Evolutionary conservation across 2,113 vertebrate species (phyloP), one percentile per base, ranked within the genome.

Genomic region (Erpornis zantholeuca): DNA sequence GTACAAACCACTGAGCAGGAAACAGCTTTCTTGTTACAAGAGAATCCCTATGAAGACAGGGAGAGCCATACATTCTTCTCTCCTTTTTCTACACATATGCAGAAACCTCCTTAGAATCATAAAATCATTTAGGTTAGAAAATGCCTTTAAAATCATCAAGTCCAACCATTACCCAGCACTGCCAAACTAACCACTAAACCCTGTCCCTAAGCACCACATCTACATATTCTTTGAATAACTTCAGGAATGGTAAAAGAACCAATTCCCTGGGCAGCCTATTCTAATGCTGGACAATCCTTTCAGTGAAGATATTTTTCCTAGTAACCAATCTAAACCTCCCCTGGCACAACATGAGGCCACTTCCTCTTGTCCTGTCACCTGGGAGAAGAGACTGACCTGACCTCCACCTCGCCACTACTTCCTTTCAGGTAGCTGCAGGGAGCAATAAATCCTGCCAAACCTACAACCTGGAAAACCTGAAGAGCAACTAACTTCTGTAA

Each of bases 311-410:
- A 33, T 49, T 76, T 54, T 76, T 69, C 8, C 24, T 10, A 20
- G 5, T 47, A 54, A 22, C 4, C 14, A 54, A 28, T 33, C 7
- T 42, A 33, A 90, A 56, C 9, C 8, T 54, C 8, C 20, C 7
- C 47, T 54, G 18, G 15, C 22, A 82, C 25, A 54, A 63, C 35
- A 8, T 54, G 40, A 61, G 29, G n/a, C n/a, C 21, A 42, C 15
- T 82, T 61, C 25, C 40, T 69, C 12, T 23, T 40, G 54, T 61
- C 23, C 20, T 68, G 11, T 66, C 29, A 75, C 24, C 6, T 75
- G 23, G 16, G 21, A 76, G 40, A 49, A 49, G 12, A 49, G 25
- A 82, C 11, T 0, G 0, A 69, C 15, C 25, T 0, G 0, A 54
- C 40, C 28, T 38, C 25, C 40, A 61, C 14, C 54, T 76, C 0